A percentile compares a stretch with the other conserved stretches of the same genome.
Conservation (phyloP, 2,113 vertebrate species). For the Sterrhoptilus dennistouni region DNA sequence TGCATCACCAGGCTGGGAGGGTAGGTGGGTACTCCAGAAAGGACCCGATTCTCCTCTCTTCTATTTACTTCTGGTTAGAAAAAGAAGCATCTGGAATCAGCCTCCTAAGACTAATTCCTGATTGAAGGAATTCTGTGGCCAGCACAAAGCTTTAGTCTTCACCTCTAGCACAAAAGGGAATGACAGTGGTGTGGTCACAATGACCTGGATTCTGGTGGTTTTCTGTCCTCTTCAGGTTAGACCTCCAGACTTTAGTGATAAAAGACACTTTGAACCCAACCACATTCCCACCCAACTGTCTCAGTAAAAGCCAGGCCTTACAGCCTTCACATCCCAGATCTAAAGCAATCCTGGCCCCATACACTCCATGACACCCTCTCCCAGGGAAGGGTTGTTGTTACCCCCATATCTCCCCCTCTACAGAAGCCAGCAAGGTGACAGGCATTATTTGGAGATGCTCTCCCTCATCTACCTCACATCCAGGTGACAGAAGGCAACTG, state of each 20-base stretch:
- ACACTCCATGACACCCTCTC: neutral
- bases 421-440: neutral
- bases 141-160: neutral
- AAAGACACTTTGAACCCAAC: neutral
- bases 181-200: fast-evolving
- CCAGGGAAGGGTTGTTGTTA: neutral
- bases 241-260: neutral
- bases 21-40: neutral
- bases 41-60: neutral
- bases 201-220: neutral
- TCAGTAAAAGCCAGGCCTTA: neutral
- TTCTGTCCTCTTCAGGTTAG: neutral
- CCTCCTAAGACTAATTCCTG: neutral
- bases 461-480: neutral
- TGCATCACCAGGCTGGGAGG: neutral
- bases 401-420: fast-evolving
- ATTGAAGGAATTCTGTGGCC: neutral
- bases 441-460: neutral
- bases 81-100: neutral
- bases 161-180: neutral
- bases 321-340: neutral
- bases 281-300: neutral
- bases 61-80: neutral
- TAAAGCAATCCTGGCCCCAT: neutral
- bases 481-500: neutral